Conservation (phyloP, 1,140 invertebrate species). For the Matsumurasca onukii region DNA sequence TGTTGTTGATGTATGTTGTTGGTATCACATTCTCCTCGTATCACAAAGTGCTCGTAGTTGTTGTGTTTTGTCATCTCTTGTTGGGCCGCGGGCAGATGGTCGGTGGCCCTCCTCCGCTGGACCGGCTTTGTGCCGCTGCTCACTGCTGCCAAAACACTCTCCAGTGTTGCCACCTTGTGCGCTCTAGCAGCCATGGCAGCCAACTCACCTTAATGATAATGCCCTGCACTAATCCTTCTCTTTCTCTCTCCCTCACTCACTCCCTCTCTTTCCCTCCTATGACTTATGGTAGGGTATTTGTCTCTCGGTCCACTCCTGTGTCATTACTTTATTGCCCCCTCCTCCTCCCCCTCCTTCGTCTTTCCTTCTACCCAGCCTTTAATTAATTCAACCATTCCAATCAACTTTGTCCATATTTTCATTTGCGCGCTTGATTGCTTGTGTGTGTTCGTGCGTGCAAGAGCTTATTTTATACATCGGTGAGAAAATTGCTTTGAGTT, state of each 20-base stretch:
- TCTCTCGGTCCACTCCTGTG: slow-evolving; percentile 16
- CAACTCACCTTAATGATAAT: slow-evolving; percentile 31
- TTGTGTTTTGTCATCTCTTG: background rate
- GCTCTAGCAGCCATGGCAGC: slow-evolving; percentile 18
- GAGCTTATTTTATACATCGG: slow-evolving; percentile 4
- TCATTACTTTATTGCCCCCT: slow-evolving; percentile 29
- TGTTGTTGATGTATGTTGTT: no score
- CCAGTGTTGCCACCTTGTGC: slow-evolving; percentile 26
- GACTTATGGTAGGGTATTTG: slow-evolving; percentile 27
- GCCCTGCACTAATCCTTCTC: slow-evolving; percentile 30
- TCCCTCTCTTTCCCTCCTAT: slow-evolving; percentile 25
- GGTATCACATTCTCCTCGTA: background rate
- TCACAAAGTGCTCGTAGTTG: background rate
- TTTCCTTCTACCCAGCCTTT: background rate
- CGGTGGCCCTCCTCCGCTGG: background rate
- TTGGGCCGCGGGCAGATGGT: background rate
- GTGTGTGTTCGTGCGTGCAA: slow-evolving; percentile 2
- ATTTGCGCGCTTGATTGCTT: slow-evolving; percentile 18
- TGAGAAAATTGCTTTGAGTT: no score
- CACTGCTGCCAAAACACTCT: slow-evolving; percentile 19
- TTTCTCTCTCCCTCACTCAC: no score
- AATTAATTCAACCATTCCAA: slow-evolving; percentile 29
- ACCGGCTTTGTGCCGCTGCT: background rate
- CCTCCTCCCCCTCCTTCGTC: background rate
- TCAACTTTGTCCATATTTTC: slow-evolving; percentile 25